phyloP scores from a whole-genome alignment of 2,797 vertebrate genomes.

The Platalea minor region DNA sequence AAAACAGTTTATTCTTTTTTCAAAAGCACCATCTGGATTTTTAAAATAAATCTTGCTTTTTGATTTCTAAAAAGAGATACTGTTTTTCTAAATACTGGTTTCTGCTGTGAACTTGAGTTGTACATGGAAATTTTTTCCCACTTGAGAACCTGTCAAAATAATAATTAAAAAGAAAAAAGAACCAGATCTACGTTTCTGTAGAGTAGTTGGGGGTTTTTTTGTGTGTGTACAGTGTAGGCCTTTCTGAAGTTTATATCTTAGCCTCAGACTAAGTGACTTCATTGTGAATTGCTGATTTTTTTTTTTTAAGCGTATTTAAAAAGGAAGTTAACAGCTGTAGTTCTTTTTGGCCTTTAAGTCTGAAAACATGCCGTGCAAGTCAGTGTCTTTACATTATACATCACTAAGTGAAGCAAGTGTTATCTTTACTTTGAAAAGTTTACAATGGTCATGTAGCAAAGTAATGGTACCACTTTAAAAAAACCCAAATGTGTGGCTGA shows the following conservation, averaged over 20 bases:
- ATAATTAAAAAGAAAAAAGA: background rate
- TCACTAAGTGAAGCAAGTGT: background rate
- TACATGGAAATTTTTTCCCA: rapidly evolving
- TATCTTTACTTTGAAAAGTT: background rate
- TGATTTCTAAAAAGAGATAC: background rate
- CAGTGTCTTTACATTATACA: background rate
- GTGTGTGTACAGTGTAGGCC: no score
- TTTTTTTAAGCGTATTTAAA: background rate
- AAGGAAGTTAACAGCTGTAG: background rate
- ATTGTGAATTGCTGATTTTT: background rate
- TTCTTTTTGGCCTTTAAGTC: background rate
- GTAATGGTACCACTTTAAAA: background rate
- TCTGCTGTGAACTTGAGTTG: background rate
- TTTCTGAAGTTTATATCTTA: background rate
- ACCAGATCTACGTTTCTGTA: background rate
- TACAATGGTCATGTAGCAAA: background rate
- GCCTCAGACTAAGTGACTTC: background rate
- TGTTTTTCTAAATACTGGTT: background rate
- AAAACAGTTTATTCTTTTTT: constrained; percentile 32
- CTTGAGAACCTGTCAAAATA: background rate
- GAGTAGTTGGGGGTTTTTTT: background rate
- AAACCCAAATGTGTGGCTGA: background rate
- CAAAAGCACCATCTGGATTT: constrained; percentile 7
- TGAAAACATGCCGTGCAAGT: background rate
- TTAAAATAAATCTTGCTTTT: background rate